These are phyloP conservation scores for Corythaeola cristata DNA, from an alignment of 2,113 vertebrate genomes.

Conservation along the genomic window DNA sequence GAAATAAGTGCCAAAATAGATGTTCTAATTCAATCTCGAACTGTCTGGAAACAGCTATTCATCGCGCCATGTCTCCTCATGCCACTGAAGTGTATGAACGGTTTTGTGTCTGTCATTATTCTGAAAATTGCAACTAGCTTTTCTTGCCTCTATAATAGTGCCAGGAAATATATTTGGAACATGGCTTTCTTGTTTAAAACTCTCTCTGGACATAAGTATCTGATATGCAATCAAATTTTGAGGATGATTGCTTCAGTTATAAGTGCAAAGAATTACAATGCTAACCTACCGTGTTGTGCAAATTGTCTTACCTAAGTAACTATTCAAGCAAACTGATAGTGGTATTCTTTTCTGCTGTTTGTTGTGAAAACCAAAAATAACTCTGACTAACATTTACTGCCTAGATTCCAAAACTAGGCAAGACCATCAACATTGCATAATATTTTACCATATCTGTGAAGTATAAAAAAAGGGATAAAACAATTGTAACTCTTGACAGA, in stretches of 20 bases:
- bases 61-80: neutral
- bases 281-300: neutral
- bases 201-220: neutral
- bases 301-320: neutral
- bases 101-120: neutral
- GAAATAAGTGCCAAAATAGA: neutral
- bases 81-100: neutral
- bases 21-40: slow-evolving; percentile 1
- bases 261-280: neutral
- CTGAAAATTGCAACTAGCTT: slow-evolving; percentile 22
- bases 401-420: neutral
- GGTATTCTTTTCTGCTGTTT: neutral
- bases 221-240: slow-evolving; percentile 1
- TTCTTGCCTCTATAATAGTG: neutral
- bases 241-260: slow-evolving; percentile 1
- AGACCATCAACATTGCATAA: neutral
- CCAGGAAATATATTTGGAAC: slow-evolving; percentile 26
- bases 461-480: neutral
- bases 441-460: neutral
- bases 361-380: neutral
- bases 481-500: neutral
- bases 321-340: neutral
- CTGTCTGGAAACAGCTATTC: slow-evolving; percentile 6
- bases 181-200: neutral
- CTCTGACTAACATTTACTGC: neutral